These are phyloP conservation scores for Benitochromis conjunctus DNA, from an alignment of 2,113 vertebrate species.

Conservation along the genomic window DNA sequence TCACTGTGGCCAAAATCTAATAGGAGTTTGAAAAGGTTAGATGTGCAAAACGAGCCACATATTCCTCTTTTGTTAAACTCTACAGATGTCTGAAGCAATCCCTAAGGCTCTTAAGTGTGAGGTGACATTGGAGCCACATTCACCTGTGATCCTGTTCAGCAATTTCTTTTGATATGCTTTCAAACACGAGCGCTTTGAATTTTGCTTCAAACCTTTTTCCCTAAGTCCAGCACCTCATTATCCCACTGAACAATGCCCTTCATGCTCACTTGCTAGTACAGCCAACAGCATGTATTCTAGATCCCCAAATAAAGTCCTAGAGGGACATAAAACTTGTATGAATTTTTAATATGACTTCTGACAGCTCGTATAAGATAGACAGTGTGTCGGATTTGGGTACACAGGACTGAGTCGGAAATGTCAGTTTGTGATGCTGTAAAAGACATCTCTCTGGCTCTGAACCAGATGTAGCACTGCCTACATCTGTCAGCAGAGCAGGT, in stretches of 20 bases:
- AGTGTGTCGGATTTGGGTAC: neutral
- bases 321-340: neutral
- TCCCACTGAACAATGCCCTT: neutral
- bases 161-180: conserved; percentile 5
- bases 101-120: neutral
- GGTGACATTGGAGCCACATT: conserved; percentile 4
- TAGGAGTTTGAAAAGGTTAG: neutral
- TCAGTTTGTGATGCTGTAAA: neutral
- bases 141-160: neutral
- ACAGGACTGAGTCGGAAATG: neutral
- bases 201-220: neutral
- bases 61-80: conserved; percentile 1
- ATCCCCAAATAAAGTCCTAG: neutral
- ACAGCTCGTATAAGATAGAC: neutral
- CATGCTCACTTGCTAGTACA: neutral
- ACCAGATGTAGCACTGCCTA: neutral
- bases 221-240: conserved; percentile 13
- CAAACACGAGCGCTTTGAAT: neutral
- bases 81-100: neutral
- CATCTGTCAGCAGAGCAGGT: neutral
- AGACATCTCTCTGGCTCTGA: neutral
- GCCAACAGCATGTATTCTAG: neutral
- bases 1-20: neutral
- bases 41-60: neutral
- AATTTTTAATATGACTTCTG: neutral